A percentile compares a stretch with the other conserved stretches of the same genome.
Evolutionary conservation across 2,113 vertebrate species (phyloP).

Genomic region (Antechinus stuartii): DNA sequence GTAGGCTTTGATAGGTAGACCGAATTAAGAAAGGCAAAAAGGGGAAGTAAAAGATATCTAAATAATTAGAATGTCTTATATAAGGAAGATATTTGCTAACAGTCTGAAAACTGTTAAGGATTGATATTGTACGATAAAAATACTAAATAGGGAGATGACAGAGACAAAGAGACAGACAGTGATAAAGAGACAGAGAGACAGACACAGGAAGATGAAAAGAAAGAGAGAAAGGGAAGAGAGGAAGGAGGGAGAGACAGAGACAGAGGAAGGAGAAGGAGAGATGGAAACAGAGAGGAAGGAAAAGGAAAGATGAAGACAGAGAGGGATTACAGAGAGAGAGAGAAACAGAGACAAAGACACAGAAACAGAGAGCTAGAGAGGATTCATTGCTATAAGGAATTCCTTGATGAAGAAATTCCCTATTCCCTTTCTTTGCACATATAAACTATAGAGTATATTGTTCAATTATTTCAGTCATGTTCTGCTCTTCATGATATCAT

Average conservation of each 20-base stretch:
- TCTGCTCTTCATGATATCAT: too few relatives aligned
- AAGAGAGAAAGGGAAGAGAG: too few relatives aligned
- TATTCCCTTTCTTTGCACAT: not conserved
- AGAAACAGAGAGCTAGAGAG: accelerated
- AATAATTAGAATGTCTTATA: not conserved
- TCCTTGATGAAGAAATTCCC: not conserved
- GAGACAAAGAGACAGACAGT: not conserved
- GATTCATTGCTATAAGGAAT: not conserved
- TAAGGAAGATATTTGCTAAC: not conserved
- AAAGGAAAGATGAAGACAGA: too few relatives aligned
- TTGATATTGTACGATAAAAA: not conserved
- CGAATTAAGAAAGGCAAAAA: not conserved
- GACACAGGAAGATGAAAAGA: too few relatives aligned
- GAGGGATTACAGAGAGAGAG: too few relatives aligned
- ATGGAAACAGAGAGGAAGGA: too few relatives aligned
- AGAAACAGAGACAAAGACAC: too few relatives aligned
- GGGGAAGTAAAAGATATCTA: not conserved
- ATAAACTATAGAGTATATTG: not conserved
- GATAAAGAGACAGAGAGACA: not conserved
- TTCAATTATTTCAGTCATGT: too few relatives aligned
- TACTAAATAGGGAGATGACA: not conserved
- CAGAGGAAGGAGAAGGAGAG: too few relatives aligned
- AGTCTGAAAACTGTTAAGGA: not conserved
- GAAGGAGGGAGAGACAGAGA: not conserved
- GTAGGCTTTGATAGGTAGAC: not conserved